These are phyloP conservation scores for Petrocephalus microphthalmus DNA, from an alignment of 2,113 vertebrate species.

Conservation along the genomic window DNA sequence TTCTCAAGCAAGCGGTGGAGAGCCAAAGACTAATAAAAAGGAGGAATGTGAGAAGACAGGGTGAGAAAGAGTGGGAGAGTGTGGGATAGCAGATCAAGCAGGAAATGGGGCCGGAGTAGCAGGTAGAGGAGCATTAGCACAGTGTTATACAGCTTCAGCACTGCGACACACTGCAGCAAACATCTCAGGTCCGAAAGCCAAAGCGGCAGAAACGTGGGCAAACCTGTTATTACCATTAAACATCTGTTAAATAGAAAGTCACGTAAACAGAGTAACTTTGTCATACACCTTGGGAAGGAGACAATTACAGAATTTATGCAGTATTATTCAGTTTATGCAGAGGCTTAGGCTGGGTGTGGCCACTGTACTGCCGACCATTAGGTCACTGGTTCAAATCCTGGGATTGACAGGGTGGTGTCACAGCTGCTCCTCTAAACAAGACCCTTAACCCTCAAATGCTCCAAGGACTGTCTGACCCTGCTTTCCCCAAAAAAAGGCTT, in stretches of 20 bases:
- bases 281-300: not conserved
- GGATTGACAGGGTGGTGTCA: not conserved
- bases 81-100: not conserved
- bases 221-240: not conserved
- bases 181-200: not conserved
- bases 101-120: not conserved
- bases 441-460: no score
- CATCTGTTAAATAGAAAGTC: not conserved
- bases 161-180: not conserved
- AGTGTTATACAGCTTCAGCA: not conserved
- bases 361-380: not conserved
- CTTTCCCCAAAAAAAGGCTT: not conserved
- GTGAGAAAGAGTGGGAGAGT: not conserved
- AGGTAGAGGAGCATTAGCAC: not conserved
- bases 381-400: not conserved
- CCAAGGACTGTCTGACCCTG: no score
- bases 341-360: not conserved
- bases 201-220: not conserved
- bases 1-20: not conserved
- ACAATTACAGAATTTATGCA: not conserved
- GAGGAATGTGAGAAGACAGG: not conserved
- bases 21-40: not conserved
- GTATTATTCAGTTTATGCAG: not conserved
- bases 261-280: not conserved
- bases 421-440: not conserved